Base-by-base conservation (phyloP, 2,888 invertebrate genomes). In the Amiota communis region DNA sequence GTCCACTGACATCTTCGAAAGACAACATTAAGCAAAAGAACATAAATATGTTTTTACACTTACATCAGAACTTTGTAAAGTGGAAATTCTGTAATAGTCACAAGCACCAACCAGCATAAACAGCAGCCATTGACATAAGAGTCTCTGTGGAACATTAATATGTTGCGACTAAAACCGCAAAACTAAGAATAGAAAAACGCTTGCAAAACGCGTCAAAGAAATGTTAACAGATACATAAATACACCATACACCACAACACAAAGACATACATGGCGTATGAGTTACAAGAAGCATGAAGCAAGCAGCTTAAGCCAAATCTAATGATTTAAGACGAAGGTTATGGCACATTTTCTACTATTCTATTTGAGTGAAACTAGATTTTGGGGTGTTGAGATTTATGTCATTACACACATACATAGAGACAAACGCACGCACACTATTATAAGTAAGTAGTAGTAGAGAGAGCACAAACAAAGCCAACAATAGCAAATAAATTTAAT, bases 401-500 rank as follows among this genome's bases (percentile, higher is more conserved):
- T 63, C n/a, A 13, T 63, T 63, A 63, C 15, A 63, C 36, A 63
- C 36, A 46, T 1, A 23, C 13, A 23, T 9, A 63, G 0, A 12
- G 4, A 46, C 46, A 63, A 12, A 63, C 12, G n/a, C 12, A 53
- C 53, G n/a, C 12, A 53, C 12, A 53, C 12, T n/a, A 53, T n/a
- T 12, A 53, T n/a, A 51, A 1, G 1, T 51, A 3, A n/a, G n/a
- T n/a, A 23, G 23, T 23, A 23, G 53, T 53, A 46, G 72, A 47
- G 65, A 70, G 51, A 13, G 3, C 1, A 47, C 36, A n/a, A 72
- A 74, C 67, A 74, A 51, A 64, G 12, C 1, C 17, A 67, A 51
- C 23, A 80, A 77, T 77, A 76, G 72, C 77, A 78, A 78, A 84
- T 84, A 83, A 79, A 82, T 84, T 83, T 78, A 81, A 78, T 78